phyloP scores from a whole-genome alignment of 2,888 invertebrate genomes.

The Tachystola acroxantha region DNA sequence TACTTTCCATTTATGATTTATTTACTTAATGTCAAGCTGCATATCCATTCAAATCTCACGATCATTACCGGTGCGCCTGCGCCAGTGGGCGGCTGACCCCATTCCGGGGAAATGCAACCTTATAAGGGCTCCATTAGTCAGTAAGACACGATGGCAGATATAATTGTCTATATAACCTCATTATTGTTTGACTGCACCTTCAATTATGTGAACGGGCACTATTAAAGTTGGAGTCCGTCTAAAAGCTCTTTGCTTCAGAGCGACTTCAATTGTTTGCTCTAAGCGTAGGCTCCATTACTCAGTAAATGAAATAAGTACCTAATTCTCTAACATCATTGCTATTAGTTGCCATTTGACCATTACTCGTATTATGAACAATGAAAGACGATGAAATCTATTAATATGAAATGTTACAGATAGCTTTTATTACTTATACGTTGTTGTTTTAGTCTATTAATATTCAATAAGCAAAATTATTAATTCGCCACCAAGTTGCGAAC shows the following conservation, averaged over 20 bases:
- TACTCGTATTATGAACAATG: no score
- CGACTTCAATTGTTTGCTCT: no score
- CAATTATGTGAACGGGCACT: constrained; percentile 10
- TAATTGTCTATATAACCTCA: constrained; percentile 38
- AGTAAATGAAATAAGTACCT: no score
- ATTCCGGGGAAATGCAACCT: constrained; percentile 41
- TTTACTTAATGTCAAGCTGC: constrained; percentile 35
- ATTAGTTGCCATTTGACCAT: no score
- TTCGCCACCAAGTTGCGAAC: constrained; percentile 21
- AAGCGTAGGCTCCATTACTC: no score
- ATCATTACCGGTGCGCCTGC: constrained; percentile 43
- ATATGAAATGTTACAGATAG: no score
- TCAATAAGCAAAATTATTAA: constrained; percentile 26
- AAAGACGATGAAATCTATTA: no score
- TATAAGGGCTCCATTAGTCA: constrained; percentile 54
- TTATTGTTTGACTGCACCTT: constrained; percentile 23
- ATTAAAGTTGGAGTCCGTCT: constrained; percentile 7
- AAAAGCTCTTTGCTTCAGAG: constrained; percentile 7
- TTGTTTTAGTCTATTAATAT: constrained; percentile 15
- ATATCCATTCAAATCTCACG: constrained; percentile 39
- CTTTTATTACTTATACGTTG: no score
- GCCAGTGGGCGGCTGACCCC: constrained; percentile 47
- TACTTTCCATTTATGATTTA: constrained; percentile 23
- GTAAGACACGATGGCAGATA: constrained; percentile 31
- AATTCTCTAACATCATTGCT: no score